Conservation (phyloP, 2,797 vertebrate genomes). For the Serranus cabrilla region DNA sequence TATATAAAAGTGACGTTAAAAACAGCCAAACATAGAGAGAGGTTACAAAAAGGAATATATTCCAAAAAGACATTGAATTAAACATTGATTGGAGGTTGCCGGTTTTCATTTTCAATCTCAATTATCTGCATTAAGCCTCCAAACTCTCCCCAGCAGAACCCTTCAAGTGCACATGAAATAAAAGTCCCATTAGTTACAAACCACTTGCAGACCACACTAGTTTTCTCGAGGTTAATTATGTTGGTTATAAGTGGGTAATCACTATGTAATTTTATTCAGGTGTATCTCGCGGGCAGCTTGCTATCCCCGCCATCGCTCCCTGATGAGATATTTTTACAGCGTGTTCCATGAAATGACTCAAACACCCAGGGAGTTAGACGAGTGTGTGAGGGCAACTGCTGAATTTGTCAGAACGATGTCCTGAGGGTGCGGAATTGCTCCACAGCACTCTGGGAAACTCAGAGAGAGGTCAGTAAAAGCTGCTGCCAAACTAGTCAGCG, state of each 20-base stretch:
- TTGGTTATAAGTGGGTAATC: constrained; percentile 47
- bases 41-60: not conserved
- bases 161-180: constrained; percentile 29
- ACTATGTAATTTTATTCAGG: constrained; percentile 40
- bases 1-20: not conserved
- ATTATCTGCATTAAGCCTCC: constrained; percentile 1
- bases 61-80: not conserved
- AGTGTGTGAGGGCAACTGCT: constrained; percentile 40
- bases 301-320: constrained; percentile 41
- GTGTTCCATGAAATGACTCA: constrained; percentile 25
- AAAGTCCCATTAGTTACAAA: constrained; percentile 37
- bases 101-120: constrained; percentile 23
- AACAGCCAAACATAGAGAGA: not conserved
- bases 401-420: constrained; percentile 53
- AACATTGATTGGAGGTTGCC: not conserved
- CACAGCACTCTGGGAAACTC: constrained; percentile 32
- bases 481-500: constrained; percentile 47
- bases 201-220: constrained; percentile 15
- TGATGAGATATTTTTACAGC: constrained; percentile 27
- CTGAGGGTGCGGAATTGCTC: constrained; percentile 40
- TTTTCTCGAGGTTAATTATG: constrained; percentile 51
- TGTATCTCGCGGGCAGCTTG: constrained; percentile 19
- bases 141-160: constrained; percentile 6
- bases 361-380: constrained; percentile 24
- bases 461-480: constrained; percentile 54